Evolutionary conservation across 1,140 invertebrate species (phyloP).

Genomic region (Cyrtorhinus lividipennis): DNA sequence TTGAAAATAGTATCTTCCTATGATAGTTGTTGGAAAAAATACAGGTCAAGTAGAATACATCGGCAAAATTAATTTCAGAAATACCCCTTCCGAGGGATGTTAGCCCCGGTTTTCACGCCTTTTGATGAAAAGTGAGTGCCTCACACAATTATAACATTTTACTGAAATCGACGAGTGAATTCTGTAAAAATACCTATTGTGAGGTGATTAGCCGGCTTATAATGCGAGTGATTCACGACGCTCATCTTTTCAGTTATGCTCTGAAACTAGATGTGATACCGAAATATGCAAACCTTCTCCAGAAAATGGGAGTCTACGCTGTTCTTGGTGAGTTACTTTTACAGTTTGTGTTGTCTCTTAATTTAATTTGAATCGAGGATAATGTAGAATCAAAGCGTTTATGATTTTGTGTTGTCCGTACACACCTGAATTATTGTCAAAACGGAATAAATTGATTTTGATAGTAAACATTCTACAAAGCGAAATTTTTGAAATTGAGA

Average conservation of each 20-base stretch:
- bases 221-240: neutral
- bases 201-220: neutral
- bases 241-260: neutral
- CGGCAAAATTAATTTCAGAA: constrained; percentile 5
- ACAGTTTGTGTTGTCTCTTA: neutral
- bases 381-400: neutral
- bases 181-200: neutral
- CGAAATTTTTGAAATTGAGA: neutral
- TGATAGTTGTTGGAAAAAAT: too few relatives aligned
- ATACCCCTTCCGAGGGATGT: neutral
- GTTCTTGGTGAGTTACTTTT: neutral
- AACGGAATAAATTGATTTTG: neutral
- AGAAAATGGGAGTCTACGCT: neutral
- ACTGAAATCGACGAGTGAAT: neutral
- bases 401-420: too few relatives aligned
- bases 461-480: neutral
- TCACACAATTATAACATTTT: neutral
- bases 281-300: neutral
- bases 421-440: neutral
- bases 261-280: neutral
- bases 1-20: too few relatives aligned
- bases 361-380: neutral
- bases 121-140: neutral
- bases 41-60: too few relatives aligned
- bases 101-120: neutral